Conservation (phyloP, 2,113 vertebrate genomes). For the Rhipidura dahli region DNA sequence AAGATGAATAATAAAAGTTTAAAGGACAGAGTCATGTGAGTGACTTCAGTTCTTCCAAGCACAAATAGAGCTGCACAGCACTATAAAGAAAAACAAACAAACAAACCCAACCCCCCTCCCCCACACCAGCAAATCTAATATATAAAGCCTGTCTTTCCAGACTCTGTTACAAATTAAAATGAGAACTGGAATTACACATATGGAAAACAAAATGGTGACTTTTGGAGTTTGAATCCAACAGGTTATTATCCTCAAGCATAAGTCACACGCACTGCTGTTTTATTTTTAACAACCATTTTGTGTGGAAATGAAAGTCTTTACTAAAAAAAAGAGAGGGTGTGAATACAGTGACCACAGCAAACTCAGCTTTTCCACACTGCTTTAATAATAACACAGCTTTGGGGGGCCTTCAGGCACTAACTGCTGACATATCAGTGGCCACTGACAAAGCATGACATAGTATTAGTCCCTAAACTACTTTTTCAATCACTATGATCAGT, state of each 20-base stretch:
- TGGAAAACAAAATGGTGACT: background rate
- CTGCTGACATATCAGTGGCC: background rate
- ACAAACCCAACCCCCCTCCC: rapidly evolving
- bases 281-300: conserved; percentile 18
- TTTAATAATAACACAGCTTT: background rate
- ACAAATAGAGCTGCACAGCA: background rate
- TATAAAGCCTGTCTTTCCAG: background rate
- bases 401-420: background rate
- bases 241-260: background rate
- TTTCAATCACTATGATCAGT: background rate
- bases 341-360: background rate
- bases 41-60: background rate
- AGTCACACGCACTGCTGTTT: background rate
- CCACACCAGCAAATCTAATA: background rate
- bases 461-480: background rate
- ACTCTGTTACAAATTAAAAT: background rate
- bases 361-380: background rate
- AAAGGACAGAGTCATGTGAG: background rate
- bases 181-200: conserved; percentile 14
- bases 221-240: background rate
- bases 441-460: background rate
- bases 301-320: conserved; percentile 15
- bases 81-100: background rate
- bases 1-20: background rate
- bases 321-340: background rate